Evolutionary conservation across 2,113 vertebrate genomes (phyloP).

Genomic region (Jacana jacana): DNA sequence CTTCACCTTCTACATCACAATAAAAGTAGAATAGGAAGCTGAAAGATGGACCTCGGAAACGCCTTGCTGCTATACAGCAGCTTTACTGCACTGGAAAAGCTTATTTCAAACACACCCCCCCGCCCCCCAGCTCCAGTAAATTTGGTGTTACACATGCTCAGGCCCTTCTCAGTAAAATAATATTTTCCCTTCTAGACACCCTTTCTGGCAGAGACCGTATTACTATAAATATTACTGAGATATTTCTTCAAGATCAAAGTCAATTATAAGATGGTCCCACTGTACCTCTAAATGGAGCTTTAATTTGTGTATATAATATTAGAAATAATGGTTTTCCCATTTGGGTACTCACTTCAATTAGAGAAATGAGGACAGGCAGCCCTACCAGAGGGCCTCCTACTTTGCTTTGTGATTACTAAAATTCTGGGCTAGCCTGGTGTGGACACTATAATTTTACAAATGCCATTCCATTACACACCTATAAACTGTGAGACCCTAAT

Average conservation of each 20-base stretch:
- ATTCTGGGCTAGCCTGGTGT: neutral
- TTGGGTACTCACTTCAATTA: slow-evolving; percentile 61
- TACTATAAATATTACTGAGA: slow-evolving; percentile 37
- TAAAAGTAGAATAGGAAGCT: neutral
- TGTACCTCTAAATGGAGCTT: slow-evolving; percentile 67
- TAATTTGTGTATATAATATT: slow-evolving; percentile 73
- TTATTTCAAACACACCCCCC: neutral
- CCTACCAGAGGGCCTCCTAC: slow-evolving; percentile 33
- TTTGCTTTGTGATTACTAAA: neutral
- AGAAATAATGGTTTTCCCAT: slow-evolving; percentile 60
- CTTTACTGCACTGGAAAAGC: neutral
- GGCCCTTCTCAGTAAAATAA: slow-evolving; percentile 11
- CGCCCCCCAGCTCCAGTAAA: neutral
- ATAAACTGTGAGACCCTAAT: neutral
- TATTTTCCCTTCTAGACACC: slow-evolving; percentile 28
- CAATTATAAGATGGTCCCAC: slow-evolving; percentile 66
- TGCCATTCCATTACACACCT: neutral
- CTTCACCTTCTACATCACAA: neutral
- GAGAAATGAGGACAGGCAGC: slow-evolving; percentile 65
- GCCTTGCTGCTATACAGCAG: neutral
- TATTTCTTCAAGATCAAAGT: slow-evolving; percentile 60
- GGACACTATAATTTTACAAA: slow-evolving; percentile 34
- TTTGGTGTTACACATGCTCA: neutral
- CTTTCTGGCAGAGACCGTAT: neutral
- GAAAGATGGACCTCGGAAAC: neutral